Percentiles rank a stretch among this genome's conserved stretches.
phyloP scores from a whole-genome alignment of 1,140 invertebrate species.

The Ostrea denselamellosa region DNA sequence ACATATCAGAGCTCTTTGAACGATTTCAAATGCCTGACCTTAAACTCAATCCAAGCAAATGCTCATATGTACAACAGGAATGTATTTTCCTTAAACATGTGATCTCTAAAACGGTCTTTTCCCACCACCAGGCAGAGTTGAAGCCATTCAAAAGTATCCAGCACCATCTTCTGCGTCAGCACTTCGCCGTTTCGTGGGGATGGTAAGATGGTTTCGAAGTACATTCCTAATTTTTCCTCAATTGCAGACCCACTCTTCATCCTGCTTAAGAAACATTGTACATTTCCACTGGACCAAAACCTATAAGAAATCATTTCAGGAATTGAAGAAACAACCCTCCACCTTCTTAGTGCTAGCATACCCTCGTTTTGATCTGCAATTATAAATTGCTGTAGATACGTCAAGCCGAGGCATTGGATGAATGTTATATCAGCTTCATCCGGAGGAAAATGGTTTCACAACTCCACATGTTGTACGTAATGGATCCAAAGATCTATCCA shows the following conservation, averaged over 20 bases:
- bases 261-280: slow-evolving; percentile 35
- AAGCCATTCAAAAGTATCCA: slow-evolving; percentile 19
- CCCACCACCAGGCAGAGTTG: slow-evolving; percentile 46
- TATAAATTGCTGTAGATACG: slow-evolving; percentile 52
- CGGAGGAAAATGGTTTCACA: neutral
- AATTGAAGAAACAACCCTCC: neutral
- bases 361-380: slow-evolving; percentile 49
- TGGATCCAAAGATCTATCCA: neutral
- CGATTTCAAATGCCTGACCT: slow-evolving; percentile 44
- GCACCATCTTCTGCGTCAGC: slow-evolving; percentile 1
- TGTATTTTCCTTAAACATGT: slow-evolving; percentile 53
- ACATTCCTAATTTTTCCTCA: slow-evolving; percentile 46
- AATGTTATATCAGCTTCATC: slow-evolving; percentile 34
- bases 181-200: slow-evolving; percentile 43
- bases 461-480: neutral
- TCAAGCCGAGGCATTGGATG: slow-evolving; percentile 54
- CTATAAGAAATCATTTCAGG: slow-evolving; percentile 41
- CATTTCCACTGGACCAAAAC: slow-evolving; percentile 23
- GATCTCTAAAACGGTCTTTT: slow-evolving; percentile 39
- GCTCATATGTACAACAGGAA: slow-evolving; percentile 36
- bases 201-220: slow-evolving; percentile 49
- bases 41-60: slow-evolving; percentile 48
- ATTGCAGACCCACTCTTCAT: slow-evolving; percentile 10
- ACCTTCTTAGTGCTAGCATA: neutral
- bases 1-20: slow-evolving; percentile 42